Base-by-base conservation (phyloP, 2,888 invertebrate genomes). In the Molorchus minor region DNA sequence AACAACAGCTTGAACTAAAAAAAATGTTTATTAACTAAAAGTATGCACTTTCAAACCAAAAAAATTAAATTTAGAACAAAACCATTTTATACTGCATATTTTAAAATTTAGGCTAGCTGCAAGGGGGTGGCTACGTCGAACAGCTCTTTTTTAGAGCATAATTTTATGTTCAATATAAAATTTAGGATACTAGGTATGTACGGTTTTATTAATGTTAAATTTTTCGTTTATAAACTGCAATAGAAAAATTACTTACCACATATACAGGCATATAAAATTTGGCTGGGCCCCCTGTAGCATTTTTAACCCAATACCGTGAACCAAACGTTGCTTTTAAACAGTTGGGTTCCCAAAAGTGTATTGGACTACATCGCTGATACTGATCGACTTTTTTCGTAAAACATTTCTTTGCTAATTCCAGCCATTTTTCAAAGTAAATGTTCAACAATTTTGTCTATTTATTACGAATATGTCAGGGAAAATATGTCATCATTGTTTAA, bases 1-100 rank as follows among this genome's bases (percentile, higher is more conserved):
- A 84, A 80, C 44, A 84, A 71, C 67, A 84, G 80, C 81, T 84
- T 84, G 21, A 85, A 77, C 85, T 85, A 79, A 64, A 84, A 84
- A 41, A 36, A 51, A 58, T 41, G 47, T 17, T 2, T 49, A 12
- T 21, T 40, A 40, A 8, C 10, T 19, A 5, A 13, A 35, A 3
- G 1, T n/a, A n/a, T n/a, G n/a, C n/a, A n/a, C n/a, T n/a, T n/a
- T n/a, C n/a, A n/a, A n/a, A n/a, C n/a, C n/a, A n/a, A n/a, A n/a
- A n/a, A n/a, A n/a, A 15, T 25, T 25, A 13, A 8, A 15, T 25
- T 29, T 13, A 15, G 3, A 15, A 12, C 3, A 13, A 21, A 25
- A 13, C 15, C 5, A 21, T 1, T 21, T 44, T 13, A 44, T n/a
- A 5, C 1, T n/a, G 12, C 16, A 3, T 5, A 12, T n/a, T n/a